Evolutionary conservation across 2,888 invertebrate genomes (phyloP).

Genomic region (Seladonia tumulorum): DNA sequence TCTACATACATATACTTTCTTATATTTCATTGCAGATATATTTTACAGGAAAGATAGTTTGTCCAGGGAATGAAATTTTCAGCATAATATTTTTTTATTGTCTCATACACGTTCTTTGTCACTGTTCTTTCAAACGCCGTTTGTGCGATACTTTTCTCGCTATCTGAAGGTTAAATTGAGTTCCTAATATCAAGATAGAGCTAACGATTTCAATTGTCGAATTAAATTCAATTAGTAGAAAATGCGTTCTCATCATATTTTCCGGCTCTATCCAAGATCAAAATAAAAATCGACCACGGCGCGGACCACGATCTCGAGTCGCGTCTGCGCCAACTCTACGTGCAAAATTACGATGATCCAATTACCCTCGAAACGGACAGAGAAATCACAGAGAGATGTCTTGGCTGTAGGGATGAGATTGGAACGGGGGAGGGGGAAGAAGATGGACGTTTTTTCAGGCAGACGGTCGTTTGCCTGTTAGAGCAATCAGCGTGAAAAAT

Average conservation of each 20-base stretch:
- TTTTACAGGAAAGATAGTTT: too few species aligned
- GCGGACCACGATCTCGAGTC: not conserved
- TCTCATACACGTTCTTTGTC: too few species aligned
- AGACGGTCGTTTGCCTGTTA: conserved; percentile 43
- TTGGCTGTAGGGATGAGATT: not conserved
- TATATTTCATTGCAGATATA: too few species aligned
- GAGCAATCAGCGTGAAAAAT: conserved; percentile 53
- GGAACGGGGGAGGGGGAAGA: not conserved
- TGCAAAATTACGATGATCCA: conserved; percentile 57
- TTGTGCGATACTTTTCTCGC: too few species aligned
- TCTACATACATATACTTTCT: too few species aligned
- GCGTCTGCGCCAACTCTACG: not conserved
- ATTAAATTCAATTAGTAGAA: too few species aligned
- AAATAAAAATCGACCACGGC: not conserved
- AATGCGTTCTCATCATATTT: not conserved
- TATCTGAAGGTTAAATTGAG: too few species aligned
- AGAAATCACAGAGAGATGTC: conserved; percentile 24
- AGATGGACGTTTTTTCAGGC: conserved; percentile 1
- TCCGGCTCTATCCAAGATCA: not conserved
- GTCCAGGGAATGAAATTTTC: too few species aligned
- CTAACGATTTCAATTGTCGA: too few species aligned
- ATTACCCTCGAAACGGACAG: conserved; percentile 48
- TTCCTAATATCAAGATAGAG: too few species aligned
- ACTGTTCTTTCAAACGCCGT: too few species aligned
- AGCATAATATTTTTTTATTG: too few species aligned